These are phyloP conservation scores for Hyperoplus lanceolatus DNA, from an alignment of 2,797 vertebrate genomes.

Conservation along the genomic window DNA sequence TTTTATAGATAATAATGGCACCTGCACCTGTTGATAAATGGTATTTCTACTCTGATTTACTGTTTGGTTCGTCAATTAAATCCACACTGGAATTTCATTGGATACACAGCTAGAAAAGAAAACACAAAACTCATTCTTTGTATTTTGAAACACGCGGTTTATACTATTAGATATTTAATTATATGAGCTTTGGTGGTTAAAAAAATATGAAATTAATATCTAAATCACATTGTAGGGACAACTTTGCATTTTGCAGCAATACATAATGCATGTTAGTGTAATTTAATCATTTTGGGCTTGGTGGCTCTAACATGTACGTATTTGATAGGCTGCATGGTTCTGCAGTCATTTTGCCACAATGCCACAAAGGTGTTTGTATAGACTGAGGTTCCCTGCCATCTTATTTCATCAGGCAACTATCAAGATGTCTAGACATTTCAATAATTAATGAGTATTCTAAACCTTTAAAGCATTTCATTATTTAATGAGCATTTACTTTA, in stretches of 20 bases:
- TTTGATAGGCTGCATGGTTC: constrained; percentile 6
- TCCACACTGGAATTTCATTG: background rate
- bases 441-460: constrained; percentile 80
- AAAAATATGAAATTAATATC: background rate
- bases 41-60: background rate
- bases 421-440: constrained; percentile 80
- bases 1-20: background rate
- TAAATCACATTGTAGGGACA: background rate
- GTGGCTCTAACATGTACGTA: constrained; percentile 2
- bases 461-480: constrained; percentile 74
- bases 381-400: constrained; percentile 61
- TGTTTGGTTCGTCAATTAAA: background rate
- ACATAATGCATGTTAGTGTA: background rate
- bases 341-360: constrained; percentile 31
- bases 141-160: background rate
- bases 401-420: constrained; percentile 75
- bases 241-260: background rate
- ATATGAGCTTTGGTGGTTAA: background rate
- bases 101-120: background rate
- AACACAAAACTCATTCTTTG: background rate
- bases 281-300: background rate
- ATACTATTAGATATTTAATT: background rate
- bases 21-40: background rate
- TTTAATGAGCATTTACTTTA: constrained; percentile 74
- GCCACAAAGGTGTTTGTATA: constrained; percentile 42